These are phyloP conservation scores for Cryptocephalus primarius DNA, from an alignment of 2,888 invertebrate species.

Conservation along the genomic window DNA sequence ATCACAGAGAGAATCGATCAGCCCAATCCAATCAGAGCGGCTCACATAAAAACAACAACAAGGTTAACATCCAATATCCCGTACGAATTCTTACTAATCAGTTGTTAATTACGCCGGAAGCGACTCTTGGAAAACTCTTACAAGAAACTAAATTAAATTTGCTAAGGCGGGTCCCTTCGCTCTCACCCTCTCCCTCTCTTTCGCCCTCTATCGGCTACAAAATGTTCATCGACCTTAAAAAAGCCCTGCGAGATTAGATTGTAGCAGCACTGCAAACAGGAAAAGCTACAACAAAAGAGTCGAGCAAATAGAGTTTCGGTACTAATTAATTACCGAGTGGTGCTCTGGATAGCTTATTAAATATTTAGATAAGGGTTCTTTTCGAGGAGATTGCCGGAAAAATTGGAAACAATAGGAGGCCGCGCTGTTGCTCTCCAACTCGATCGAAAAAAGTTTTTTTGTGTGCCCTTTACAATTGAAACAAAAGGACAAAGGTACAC, in stretches of 20 bases:
- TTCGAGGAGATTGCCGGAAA: neutral
- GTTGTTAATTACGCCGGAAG: slow-evolving; percentile 25
- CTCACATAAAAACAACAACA: slow-evolving; percentile 18
- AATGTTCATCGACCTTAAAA: slow-evolving; percentile 17
- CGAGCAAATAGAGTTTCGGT: slow-evolving; percentile 1
- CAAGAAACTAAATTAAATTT: slow-evolving; percentile 24
- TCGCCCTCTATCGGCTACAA: slow-evolving; percentile 20
- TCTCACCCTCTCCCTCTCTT: slow-evolving; percentile 9
- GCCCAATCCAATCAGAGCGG: slow-evolving; percentile 11
- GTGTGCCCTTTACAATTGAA: too few species aligned
- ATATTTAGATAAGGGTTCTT: slow-evolving; percentile 4
- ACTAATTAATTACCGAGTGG: slow-evolving; percentile 7
- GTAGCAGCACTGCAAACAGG: slow-evolving; percentile 5
- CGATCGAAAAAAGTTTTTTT: neutral
- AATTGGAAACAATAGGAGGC: neutral
- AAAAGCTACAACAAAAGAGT: slow-evolving; percentile 1
- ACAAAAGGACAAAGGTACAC: too few species aligned
- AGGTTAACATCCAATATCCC: slow-evolving; percentile 19
- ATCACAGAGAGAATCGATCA: slow-evolving; percentile 11
- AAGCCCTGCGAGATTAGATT: slow-evolving; percentile 9
- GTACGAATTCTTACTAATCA: slow-evolving; percentile 25
- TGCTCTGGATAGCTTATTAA: slow-evolving; percentile 3
- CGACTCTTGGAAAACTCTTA: slow-evolving; percentile 15
- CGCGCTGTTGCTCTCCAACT: neutral
- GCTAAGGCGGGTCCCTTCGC: slow-evolving; percentile 14